phyloP scores from a whole-genome alignment of 1,140 invertebrate genomes.

The Dryas iulia region DNA sequence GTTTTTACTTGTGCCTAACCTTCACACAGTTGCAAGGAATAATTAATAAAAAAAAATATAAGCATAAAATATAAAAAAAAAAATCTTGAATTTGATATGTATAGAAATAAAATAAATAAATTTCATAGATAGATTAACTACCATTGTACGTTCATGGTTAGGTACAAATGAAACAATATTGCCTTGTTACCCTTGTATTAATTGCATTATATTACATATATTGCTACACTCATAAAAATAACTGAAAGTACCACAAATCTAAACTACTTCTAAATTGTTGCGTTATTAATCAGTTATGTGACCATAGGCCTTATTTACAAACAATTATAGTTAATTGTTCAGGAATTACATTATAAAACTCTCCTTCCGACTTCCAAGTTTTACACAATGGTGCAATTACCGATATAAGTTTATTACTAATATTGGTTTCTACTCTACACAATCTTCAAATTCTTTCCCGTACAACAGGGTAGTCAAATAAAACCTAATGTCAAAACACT shows the following conservation, averaged over 20 bases:
- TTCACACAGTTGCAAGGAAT: too few species aligned
- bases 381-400: not conserved
- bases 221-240: conserved; percentile 5
- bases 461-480: too few species aligned
- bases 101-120: too few species aligned
- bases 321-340: not conserved
- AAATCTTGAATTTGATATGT: too few species aligned
- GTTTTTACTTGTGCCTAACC: too few species aligned
- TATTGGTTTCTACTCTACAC: too few species aligned
- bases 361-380: not conserved
- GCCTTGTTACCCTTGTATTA: conserved; percentile 23
- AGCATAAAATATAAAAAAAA: too few species aligned
- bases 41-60: too few species aligned
- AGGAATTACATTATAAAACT: not conserved
- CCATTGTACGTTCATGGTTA: not conserved
- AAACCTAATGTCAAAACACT: too few species aligned
- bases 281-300: not conserved
- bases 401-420: too few species aligned
- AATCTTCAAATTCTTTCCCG: too few species aligned
- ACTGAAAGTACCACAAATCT: not conserved
- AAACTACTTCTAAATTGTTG: not conserved
- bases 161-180: not conserved
- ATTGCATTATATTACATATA: conserved; percentile 6
- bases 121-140: too few species aligned
- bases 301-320: not conserved